Evolutionary conservation across 1,140 invertebrate species (phyloP), one percentile per base, ranked within the genome.

Genomic region (Chrysopa pallens): DNA sequence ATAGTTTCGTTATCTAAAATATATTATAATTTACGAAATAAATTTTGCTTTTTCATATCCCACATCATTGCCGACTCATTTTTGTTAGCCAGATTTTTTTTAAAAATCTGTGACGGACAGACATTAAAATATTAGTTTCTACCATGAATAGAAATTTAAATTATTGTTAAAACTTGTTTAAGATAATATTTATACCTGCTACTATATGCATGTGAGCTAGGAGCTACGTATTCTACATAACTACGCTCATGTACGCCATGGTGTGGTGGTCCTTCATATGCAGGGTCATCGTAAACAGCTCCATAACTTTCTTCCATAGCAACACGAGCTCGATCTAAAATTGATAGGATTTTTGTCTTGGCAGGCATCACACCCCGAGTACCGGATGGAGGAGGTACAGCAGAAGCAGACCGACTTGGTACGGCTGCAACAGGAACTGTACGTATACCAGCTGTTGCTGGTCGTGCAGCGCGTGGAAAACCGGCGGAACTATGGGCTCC

Each of bases 341-440:
- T 87, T 36, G 80, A 84, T 60, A 84, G 72, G 1, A 85, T 80
- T 60, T 85, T 85, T 38, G 74, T 74, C 60, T 84, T 83, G n/a
- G 72, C 67, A 13, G 73, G 70, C 45, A 74, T 66, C 2, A 71
- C 62, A 49, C 64, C 57, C 29, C 64, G 55, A 27, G 62, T 62
- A 38, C 68, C 66, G 13, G 66, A 60, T 31, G 58, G 58, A 8
- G 54, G 46, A 42, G 60, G 59, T 9, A 57, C 60, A 44, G 61
- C 64, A 50, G 57, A 59, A 52, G 48, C 54, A 14, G 40, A 40
- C 3, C 50, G 2, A 43, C 47, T 31, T n/a, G 40, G 28, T 1
- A 57, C 54, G 5, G 57, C 56, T 6, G 54, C 60, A 23, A 66
- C 59, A n/a, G 64, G 62, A n/a, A 60, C 64, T 14, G 67, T 57